These are phyloP conservation scores for Lepidurus packardi DNA, from an alignment of 1,140 invertebrate genomes.

Conservation along the genomic window DNA sequence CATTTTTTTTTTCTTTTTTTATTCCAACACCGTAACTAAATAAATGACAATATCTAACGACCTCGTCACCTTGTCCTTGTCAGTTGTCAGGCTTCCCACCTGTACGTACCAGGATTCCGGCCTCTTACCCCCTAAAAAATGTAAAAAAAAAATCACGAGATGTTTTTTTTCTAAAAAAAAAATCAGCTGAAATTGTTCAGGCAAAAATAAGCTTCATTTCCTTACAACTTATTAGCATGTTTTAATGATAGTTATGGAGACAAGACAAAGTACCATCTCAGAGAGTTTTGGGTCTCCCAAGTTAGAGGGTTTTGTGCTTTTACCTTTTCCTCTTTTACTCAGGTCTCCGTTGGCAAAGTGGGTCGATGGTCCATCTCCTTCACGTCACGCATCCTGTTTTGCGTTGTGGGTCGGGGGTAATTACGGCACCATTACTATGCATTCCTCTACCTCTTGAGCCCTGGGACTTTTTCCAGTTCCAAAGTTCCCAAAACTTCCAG, in stretches of 20 bases:
- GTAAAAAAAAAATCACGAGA: background rate
- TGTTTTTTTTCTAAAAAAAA: background rate
- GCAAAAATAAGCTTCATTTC: background rate
- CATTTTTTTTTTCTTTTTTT: background rate
- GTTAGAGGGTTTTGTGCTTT: background rate
- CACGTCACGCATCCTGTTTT: slow-evolving; percentile 18
- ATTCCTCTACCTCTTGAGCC: slow-evolving; percentile 13
- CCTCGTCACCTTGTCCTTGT: slow-evolving; percentile 13
- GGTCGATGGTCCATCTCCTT: slow-evolving; percentile 17
- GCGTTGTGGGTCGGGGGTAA: slow-evolving; percentile 18
- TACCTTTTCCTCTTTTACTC: background rate
- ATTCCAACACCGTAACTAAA: slow-evolving; percentile 8
- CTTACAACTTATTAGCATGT: slow-evolving; percentile 12
- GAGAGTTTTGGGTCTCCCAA: background rate
- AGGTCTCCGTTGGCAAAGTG: slow-evolving; percentile 2
- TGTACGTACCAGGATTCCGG: background rate
- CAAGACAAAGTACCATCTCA: slow-evolving; percentile 10
- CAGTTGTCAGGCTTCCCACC: background rate
- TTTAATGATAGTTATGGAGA: slow-evolving; percentile 22
- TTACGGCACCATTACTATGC: slow-evolving; percentile 13
- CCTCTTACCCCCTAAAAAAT: background rate
- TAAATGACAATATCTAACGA: slow-evolving; percentile 15
- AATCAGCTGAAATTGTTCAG: background rate
- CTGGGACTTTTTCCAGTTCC: slow-evolving; percentile 1
- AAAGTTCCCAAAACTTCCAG: background rate